These are phyloP conservation scores for Megathymus violae DNA, from an alignment of 1,140 invertebrate species.

Conservation along the genomic window DNA sequence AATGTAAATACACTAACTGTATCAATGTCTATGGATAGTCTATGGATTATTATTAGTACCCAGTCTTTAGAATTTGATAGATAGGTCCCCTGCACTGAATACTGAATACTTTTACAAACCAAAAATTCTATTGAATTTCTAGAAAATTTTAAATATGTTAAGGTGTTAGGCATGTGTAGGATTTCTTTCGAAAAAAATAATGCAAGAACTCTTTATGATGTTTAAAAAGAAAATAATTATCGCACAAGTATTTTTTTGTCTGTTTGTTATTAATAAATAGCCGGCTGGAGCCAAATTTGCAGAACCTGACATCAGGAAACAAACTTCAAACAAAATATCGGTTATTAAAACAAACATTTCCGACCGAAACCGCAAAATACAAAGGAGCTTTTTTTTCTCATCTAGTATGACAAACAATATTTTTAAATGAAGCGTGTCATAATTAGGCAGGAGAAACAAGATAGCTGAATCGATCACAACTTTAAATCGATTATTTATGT, in stretches of 20 bases:
- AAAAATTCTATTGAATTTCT: too few relatives aligned
- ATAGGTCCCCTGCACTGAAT: too few relatives aligned
- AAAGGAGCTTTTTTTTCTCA: conserved; percentile 41
- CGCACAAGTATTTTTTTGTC: conserved; percentile 4
- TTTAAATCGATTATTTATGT: not conserved
- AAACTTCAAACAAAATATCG: conserved; percentile 39
- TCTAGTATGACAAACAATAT: conserved; percentile 43
- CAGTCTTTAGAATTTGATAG: not conserved
- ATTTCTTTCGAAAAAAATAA: too few relatives aligned
- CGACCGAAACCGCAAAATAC: conserved; percentile 33
- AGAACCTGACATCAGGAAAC: conserved; percentile 29
- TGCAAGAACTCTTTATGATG: too few relatives aligned
- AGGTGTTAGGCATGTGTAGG: too few relatives aligned
- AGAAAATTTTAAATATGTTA: too few relatives aligned
- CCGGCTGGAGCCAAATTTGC: conserved; percentile 2
- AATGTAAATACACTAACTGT: too few relatives aligned
- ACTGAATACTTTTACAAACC: too few relatives aligned
- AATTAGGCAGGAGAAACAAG: conserved; percentile 42
- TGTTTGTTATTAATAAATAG: conserved; percentile 3
- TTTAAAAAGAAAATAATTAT: not conserved
- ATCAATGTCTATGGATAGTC: too few relatives aligned
- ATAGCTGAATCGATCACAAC: not conserved
- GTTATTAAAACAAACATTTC: conserved; percentile 51
- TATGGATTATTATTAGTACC: not conserved
- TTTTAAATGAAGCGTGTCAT: conserved; percentile 57